Evolutionary conservation across 2,797 vertebrate genomes (phyloP).

Genomic region (Thripadectes ignobilis): DNA sequence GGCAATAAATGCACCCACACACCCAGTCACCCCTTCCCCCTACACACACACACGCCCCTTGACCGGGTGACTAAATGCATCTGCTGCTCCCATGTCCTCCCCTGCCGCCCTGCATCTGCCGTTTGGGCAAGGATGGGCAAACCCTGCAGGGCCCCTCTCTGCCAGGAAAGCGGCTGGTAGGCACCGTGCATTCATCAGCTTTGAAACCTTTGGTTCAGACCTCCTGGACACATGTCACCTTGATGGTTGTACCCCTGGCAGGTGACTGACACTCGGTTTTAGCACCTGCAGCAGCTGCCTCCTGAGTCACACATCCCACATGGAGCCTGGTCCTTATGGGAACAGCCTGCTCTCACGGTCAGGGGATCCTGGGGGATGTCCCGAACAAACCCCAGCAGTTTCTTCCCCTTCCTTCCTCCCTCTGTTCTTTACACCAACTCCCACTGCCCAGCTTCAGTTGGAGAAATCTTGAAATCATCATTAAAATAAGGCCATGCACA

Average conservation of each 20-base stretch:
- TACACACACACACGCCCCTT: slow-evolving; percentile 46
- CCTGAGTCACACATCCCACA: accelerated
- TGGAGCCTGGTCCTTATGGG: neutral
- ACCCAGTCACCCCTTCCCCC: slow-evolving; percentile 41
- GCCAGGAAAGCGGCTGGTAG: neutral
- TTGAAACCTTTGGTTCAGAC: neutral
- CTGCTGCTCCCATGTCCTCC: neutral
- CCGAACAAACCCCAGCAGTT: neutral
- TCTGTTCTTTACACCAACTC: accelerated
- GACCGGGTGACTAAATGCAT: slow-evolving; percentile 3
- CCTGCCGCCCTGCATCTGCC: neutral
- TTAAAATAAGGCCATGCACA: neutral
- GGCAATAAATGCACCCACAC: slow-evolving; percentile 53
- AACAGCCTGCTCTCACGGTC: neutral
- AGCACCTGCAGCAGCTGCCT: neutral
- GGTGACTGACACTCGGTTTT: neutral
- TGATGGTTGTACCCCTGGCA: neutral
- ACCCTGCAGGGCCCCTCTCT: accelerated
- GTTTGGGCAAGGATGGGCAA: neutral
- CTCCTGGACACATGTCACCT: neutral
- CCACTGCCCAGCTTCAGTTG: accelerated
- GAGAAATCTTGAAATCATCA: neutral
- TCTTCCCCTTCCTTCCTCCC: neutral
- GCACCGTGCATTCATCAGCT: neutral
- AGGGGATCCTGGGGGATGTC: neutral